Conservation (phyloP, 1,140 invertebrate species). For the Tetragnatha versicolor region DNA sequence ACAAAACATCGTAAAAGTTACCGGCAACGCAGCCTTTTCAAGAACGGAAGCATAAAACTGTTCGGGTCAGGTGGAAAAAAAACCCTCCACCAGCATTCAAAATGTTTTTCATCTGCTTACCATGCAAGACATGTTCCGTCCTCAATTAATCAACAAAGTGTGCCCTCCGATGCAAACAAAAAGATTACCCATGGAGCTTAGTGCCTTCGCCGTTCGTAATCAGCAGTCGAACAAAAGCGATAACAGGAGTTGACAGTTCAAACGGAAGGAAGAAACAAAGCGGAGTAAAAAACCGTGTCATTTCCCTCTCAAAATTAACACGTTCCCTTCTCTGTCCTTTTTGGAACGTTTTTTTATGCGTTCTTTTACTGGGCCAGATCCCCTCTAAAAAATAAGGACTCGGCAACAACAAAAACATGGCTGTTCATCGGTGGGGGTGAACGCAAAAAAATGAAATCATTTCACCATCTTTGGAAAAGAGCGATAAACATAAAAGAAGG, state of each 20-base stretch:
- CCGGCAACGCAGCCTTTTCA: too few relatives aligned
- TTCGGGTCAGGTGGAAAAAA: too few relatives aligned
- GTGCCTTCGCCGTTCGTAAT: neutral
- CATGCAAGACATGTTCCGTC: neutral
- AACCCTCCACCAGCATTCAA: too few relatives aligned
- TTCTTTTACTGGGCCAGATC: neutral
- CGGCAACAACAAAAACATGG: too few relatives aligned
- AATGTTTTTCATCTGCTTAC: too few relatives aligned
- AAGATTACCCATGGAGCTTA: neutral
- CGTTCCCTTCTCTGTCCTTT: neutral
- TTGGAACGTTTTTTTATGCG: neutral
- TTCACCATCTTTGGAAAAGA: slow-evolving; percentile 6
- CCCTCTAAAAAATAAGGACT: neutral
- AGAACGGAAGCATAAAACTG: too few relatives aligned
- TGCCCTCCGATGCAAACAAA: neutral
- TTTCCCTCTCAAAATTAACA: neutral
- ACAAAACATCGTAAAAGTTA: too few relatives aligned
- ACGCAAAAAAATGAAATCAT: slow-evolving; percentile 7
- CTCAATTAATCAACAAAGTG: slow-evolving; percentile 7
- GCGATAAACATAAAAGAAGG: neutral
- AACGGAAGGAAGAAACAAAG: neutral
- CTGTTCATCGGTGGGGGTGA: too few relatives aligned
- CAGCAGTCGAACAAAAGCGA: neutral
- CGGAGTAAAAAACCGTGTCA: neutral
- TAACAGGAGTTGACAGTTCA: neutral